Base-by-base conservation (phyloP, 2,888 invertebrate species). In the Leuctra nigra region DNA sequence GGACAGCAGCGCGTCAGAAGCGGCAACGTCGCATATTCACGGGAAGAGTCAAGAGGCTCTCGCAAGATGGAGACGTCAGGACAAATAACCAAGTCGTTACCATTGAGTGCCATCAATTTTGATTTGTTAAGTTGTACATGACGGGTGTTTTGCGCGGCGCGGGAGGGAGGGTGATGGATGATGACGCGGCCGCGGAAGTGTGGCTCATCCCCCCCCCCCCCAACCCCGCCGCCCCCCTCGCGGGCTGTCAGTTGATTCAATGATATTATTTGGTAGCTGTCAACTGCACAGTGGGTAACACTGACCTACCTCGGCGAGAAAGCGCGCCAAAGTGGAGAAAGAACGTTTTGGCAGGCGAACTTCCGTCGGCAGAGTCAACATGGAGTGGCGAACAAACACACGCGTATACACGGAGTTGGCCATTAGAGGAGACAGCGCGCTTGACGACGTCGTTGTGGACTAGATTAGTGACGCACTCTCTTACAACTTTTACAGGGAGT, bases 261-360 rank as follows among this genome's bases (percentile, higher is more conserved):
- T 57, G 57, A 57, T 57, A 57, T 57, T 57, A 57, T 57, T 50
- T 55, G 59, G 57, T 44, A 41, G 55, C 57, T 57, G 57, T 53
- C 57, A 53, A 41, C 57, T 53, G 52, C 57, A 36, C 57, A 53
- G 53, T 44, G 23, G 48, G 44, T 18, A 33, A 4, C 20, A 11
- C 50, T 50, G 50, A 50, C 50, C 50, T 50, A 35, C 18, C 35
- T 4, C 22, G 23, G 35, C 18, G 35, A 33, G 50, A 35, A 35
- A 50, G 18, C 35, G 16, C 33, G 35, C 35, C 50, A 50, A 50
- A 50, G 22, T 16, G 50, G 20, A 29, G 35, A 41, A 50, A 50
- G n/a, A n/a, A n/a, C n/a, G n/a, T n/a, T n/a, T n/a, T n/a, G n/a
- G n/a, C n/a, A n/a, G n/a, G n/a, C n/a, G n/a, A n/a, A n/a, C n/a